phyloP scores from a whole-genome alignment of 2,797 vertebrate species.

The Threskiornis aethiopicus region DNA sequence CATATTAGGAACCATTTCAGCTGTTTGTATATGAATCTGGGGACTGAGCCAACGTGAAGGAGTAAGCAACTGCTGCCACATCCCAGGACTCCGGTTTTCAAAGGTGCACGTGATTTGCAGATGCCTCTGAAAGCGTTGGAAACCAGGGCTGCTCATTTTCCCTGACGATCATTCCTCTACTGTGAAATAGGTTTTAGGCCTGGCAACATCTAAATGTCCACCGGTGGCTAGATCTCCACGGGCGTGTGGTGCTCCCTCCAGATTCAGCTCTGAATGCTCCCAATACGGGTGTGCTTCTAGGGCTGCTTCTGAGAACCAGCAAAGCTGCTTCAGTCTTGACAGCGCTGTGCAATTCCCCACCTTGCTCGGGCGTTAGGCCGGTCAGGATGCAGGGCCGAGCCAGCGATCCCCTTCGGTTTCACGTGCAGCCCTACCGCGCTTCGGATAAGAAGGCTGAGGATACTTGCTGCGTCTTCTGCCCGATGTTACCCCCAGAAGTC shows the following conservation, averaged over 20 bases:
- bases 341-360: not conserved
- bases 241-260: not conserved
- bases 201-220: not conserved
- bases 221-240: not conserved
- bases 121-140: not conserved
- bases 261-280: not conserved
- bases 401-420: not conserved
- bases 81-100: not conserved
- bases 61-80: not conserved
- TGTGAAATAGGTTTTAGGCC: not conserved
- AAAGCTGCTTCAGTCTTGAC: not conserved
- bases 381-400: not conserved
- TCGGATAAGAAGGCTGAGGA: not conserved
- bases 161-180: not conserved
- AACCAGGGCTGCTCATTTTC: not conserved
- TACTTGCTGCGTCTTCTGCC: not conserved
- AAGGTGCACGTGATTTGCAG: not conserved
- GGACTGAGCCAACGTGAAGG: not conserved
- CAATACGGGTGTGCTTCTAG: not conserved
- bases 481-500: not conserved
- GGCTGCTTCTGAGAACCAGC: not conserved
- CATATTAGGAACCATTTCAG: not conserved
- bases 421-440: rapidly evolving
- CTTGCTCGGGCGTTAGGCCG: rapidly evolving
- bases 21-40: not conserved